A percentile compares a stretch with the other conserved stretches of the same genome.
phyloP scores from a whole-genome alignment of 2,113 vertebrate species.

The Gymnarchus niloticus region DNA sequence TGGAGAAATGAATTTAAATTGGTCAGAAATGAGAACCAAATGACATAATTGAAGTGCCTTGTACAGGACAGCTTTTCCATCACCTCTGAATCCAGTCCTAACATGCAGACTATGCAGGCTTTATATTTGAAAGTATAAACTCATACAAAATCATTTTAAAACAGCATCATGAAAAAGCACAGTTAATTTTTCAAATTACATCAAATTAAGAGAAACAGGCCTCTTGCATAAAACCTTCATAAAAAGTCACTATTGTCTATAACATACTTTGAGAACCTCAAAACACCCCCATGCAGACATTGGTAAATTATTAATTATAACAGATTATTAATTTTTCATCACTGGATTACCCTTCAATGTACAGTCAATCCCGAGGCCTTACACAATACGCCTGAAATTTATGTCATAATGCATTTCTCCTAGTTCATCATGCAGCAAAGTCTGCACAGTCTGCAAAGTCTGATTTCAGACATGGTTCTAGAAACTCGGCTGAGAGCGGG shows the following conservation, averaged over 20 bases:
- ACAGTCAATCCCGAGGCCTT: not conserved
- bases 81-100: not conserved
- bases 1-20: constrained; percentile 18
- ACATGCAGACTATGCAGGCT: not conserved
- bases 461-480: not conserved
- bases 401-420: constrained; percentile 21
- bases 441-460: not conserved
- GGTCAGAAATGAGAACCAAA: constrained; percentile 35
- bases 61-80: not conserved
- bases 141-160: not conserved
- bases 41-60: constrained; percentile 25
- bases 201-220: not conserved
- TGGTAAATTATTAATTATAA: not conserved
- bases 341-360: not conserved
- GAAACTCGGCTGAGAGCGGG: not conserved
- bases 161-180: not conserved
- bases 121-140: not conserved
- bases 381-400: not conserved
- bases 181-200: not conserved
- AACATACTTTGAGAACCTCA: not conserved
- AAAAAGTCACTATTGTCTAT: not conserved
- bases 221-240: not conserved
- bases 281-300: not conserved
- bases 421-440: not conserved
- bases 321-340: not conserved